phyloP scores from a whole-genome alignment of 2,797 vertebrate species.

The Spondyliosoma cantharus region DNA sequence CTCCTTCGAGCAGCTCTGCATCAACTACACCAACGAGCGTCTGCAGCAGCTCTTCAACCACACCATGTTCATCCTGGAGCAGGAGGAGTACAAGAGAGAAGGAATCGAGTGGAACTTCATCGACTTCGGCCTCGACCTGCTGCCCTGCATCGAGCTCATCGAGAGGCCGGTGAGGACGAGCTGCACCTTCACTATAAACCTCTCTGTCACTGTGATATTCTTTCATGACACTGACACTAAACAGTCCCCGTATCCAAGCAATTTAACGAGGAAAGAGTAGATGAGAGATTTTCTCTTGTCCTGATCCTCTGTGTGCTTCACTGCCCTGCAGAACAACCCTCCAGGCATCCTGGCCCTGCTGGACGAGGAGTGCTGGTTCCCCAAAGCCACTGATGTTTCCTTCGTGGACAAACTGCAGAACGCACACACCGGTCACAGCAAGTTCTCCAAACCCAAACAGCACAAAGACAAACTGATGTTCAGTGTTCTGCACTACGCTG shows the following conservation, averaged over 20 bases:
- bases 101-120: constrained; percentile 98
- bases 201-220: no score
- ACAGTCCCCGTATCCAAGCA: no score
- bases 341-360: constrained; percentile 95
- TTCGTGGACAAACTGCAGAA: constrained; percentile 93
- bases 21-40: constrained; percentile 96
- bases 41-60: constrained; percentile 97
- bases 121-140: constrained; percentile 89
- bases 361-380: constrained; percentile 99
- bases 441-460: constrained; percentile 96
- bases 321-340: constrained; percentile 90
- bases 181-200: no score
- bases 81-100: constrained; percentile 95
- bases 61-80: constrained; percentile 96
- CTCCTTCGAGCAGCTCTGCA: constrained; percentile 95
- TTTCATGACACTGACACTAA: no score
- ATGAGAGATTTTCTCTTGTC: background rate
- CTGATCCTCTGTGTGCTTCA: background rate
- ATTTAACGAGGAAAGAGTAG: background rate
- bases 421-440: constrained; percentile 90
- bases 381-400: constrained; percentile 94
- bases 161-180: constrained; percentile 84
- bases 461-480: constrained; percentile 96
- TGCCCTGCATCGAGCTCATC: constrained; percentile 90
- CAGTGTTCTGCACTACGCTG: constrained; percentile 93